Base-by-base conservation (phyloP, 2,888 invertebrate genomes). In the Terebella lapidaria region DNA sequence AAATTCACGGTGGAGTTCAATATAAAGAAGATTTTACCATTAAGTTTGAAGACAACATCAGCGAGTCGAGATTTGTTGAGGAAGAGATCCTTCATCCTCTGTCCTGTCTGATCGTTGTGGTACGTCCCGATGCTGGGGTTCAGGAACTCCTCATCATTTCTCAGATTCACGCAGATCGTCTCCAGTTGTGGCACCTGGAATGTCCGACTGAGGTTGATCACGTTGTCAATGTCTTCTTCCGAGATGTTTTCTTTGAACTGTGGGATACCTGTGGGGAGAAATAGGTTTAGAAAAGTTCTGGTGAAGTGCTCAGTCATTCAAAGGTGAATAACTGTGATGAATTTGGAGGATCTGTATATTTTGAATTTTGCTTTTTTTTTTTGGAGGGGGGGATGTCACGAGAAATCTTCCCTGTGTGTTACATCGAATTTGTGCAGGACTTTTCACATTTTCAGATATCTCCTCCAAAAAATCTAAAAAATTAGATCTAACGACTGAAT, bases 41-140 rank as follows among this genome's bases (percentile, higher is more conserved):
- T 71, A n/a, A 77, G 69, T 45, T 64, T 58, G 57, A 77, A 77
- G 0, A 71, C 64, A 2, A 76, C 70, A 57, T 76, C 76, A 25
- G 77, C 70, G 45, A 63, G 55, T 20, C 66, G 62, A 3, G 67
- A 59, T 35, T 72, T 64, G 62, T 76, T 75, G 53, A 75, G 67
- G 60, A 71, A 74, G 45, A 75, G 46, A 10, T 72, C 59, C 58
- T 77, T 76, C 68, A 77, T 68, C 35, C 57, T 66, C 22, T 70
- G 65, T 15, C 72, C 76, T 0, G 72, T 73, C 56, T 72, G 68
- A 60, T 76, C 76, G 60, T 72, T 76, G 3, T 76, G 69, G 63
- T 63, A 76, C 3, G 77, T 75, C 1, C 76, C 76, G 27, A 76
- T 77, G 60, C 75, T 75, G 1, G 77, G 76, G 62, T 77, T 77